Evolutionary conservation across 2,888 invertebrate genomes (phyloP), one percentile per base, ranked within the genome.

Genomic region (Blastobasis lacticolella): DNA sequence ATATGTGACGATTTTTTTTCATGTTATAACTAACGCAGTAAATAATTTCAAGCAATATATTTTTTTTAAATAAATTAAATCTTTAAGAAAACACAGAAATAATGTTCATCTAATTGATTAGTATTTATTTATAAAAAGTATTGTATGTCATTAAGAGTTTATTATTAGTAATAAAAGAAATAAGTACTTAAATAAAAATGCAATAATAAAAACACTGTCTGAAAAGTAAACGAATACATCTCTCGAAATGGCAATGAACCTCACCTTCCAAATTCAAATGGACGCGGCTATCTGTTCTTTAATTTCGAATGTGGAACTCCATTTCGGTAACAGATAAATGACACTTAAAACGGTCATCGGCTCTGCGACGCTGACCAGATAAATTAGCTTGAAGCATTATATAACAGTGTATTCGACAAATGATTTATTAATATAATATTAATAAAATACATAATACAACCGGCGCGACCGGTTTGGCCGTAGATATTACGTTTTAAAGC

Each of bases 311-410:
- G 54, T 62, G 60, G 60, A 65, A 64, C 59, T 61, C 66, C 66
- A 67, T 67, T 67, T 66, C 56, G 62, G 61, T 61, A 57, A 61
- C 59, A 67, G 66, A 73, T 71, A 70, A 72, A 66, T 64, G 68
- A 64, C 67, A 67, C 67, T 66, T 73, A 71, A 75, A 72, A 70
- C 74, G 77, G 78, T 79, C 76, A 78, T 65, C 74, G 73, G 59
- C 72, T 69, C 63, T 53, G 45, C 45, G 44, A 41, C 59, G 57
- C 63, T 77, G 84, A 81, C 75, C 78, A 77, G 71, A 82, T 83
- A 83, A 83, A 86, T 83, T 76, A 81, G 57, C 58, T 77, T 75
- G 78, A 81, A 77, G 75, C 73, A 82, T 81, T 81, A 77, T 73
- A 75, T 80, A 79, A 80, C 69, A 72, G 66, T 70, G 73, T 73